Percentiles rank a stretch among this genome's conserved stretches.
Conservation (phyloP, 2,888 invertebrate genomes). For the Tinea semifulvella region DNA sequence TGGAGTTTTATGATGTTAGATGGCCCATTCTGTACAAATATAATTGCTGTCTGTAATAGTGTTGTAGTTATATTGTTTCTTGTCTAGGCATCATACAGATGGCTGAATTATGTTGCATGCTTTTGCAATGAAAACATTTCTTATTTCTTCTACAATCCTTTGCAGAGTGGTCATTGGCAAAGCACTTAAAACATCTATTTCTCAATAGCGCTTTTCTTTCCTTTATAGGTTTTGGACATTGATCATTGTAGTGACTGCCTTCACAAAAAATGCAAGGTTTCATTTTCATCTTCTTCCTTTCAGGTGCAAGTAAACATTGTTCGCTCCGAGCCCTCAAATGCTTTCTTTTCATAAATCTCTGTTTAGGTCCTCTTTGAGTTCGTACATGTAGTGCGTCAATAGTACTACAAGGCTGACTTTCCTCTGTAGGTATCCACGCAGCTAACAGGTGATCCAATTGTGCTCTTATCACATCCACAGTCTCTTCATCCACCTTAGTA, state of each 20-base stretch:
- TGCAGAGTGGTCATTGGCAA: not conserved
- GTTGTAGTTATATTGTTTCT: too few species aligned
- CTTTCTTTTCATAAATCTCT: not conserved
- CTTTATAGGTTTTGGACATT: too few species aligned
- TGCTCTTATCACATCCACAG: not conserved
- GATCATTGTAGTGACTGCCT: constrained; percentile 1
- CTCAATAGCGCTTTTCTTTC: too few species aligned
- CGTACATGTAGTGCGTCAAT: not conserved
- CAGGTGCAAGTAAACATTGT: too few species aligned
- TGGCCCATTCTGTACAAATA: too few species aligned
- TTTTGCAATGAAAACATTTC: constrained; percentile 4
- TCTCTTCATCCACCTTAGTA: not conserved
- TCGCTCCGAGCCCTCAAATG: not conserved
- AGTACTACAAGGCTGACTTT: not conserved
- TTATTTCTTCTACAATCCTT: not conserved
- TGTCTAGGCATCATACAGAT: not conserved
- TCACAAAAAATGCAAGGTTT: not conserved
- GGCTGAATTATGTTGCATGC: constrained; percentile 2
- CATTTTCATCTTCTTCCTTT: not conserved
- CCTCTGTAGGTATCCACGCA: not conserved
- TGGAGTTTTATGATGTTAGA: too few species aligned
- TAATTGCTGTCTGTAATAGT: too few species aligned
- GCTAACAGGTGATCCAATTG: not conserved
- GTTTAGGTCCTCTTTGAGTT: too few species aligned
- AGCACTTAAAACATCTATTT: not conserved